Percentiles rank a stretch among this genome's conserved stretches.
Evolutionary conservation across 2,888 invertebrate genomes (phyloP).

Genomic region (Macrophya annulata): DNA sequence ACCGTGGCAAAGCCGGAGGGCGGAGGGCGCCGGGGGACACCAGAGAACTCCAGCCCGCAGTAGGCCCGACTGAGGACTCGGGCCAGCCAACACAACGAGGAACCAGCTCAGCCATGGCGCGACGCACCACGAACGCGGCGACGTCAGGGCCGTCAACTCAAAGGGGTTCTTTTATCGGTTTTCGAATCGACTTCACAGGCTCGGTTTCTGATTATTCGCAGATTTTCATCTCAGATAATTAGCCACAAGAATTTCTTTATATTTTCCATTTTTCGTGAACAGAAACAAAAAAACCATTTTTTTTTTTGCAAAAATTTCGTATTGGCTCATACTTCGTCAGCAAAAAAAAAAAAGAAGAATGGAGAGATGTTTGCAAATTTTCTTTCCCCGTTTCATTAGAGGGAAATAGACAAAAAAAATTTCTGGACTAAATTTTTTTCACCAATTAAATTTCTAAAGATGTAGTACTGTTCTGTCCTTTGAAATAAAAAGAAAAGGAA

Average conservation of each 20-base stretch:
- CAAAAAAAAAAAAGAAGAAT: too few relatives aligned
- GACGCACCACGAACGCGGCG: conserved; percentile 14
- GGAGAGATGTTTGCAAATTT: too few relatives aligned
- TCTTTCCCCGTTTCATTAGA: too few relatives aligned
- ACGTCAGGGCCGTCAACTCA: neutral
- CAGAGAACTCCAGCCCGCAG: conserved; percentile 41
- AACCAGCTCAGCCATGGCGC: conserved; percentile 37
- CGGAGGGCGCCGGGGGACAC: conserved; percentile 43
- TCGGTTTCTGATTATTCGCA: neutral
- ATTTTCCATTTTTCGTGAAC: neutral
- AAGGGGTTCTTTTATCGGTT: neutral
- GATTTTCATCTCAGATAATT: neutral
- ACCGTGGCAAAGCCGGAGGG: conserved; percentile 24
- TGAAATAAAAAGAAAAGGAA: neutral
- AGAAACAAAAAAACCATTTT: neutral
- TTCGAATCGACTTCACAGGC: neutral
- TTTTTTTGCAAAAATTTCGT: neutral
- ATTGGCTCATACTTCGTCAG: neutral
- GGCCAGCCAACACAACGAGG: conserved; percentile 30
- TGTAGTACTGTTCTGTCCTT: neutral
- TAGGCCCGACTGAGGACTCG: conserved; percentile 44
- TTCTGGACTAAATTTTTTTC: too few relatives aligned
- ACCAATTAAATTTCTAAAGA: too few relatives aligned
- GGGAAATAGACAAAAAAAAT: too few relatives aligned
- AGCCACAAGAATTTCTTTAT: neutral